phyloP scores from a whole-genome alignment of 1,140 invertebrate genomes.

The Apis dorsata region DNA sequence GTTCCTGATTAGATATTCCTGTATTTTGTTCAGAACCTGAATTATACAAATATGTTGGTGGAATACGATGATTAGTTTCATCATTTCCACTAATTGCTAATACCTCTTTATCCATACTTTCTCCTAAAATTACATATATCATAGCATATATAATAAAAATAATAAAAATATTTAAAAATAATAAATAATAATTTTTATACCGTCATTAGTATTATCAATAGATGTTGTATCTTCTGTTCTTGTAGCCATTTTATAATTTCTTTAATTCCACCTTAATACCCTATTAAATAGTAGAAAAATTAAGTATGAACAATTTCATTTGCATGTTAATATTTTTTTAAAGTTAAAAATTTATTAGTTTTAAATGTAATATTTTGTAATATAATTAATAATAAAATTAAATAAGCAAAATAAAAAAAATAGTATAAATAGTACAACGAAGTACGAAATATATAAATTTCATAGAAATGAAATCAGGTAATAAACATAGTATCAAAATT shows the following conservation, averaged over 20 bases:
- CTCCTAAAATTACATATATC: conserved; percentile 48
- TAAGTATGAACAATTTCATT: not conserved
- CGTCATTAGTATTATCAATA: conserved; percentile 76
- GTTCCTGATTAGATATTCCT: conserved; percentile 67
- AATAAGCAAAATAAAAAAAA: too few species aligned
- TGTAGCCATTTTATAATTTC: conserved; percentile 70
- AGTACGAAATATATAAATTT: not conserved
- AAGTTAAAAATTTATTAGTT: not conserved
- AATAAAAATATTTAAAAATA: not conserved
- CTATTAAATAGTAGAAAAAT: conserved; percentile 50
- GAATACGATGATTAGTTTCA: conserved; percentile 72
- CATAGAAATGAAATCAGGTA: not conserved
- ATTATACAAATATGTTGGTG: conserved; percentile 77
- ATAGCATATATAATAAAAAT: not conserved
- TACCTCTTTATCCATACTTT: conserved; percentile 72
- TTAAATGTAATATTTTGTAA: not conserved
- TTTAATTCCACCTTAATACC: conserved; percentile 55
- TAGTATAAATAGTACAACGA: not conserved
- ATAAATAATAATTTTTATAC: conserved; percentile 53
- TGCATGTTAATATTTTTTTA: not conserved
- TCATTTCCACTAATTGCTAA: conserved; percentile 69
- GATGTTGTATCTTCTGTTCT: conserved; percentile 75
- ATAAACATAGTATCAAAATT: conserved; percentile 5
- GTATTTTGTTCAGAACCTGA: conserved; percentile 69
- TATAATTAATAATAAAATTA: not conserved